Percentiles rank a stretch among this genome's conserved stretches.
phyloP scores from a whole-genome alignment of 2,888 invertebrate species.

The Dichetophora obliterata region DNA sequence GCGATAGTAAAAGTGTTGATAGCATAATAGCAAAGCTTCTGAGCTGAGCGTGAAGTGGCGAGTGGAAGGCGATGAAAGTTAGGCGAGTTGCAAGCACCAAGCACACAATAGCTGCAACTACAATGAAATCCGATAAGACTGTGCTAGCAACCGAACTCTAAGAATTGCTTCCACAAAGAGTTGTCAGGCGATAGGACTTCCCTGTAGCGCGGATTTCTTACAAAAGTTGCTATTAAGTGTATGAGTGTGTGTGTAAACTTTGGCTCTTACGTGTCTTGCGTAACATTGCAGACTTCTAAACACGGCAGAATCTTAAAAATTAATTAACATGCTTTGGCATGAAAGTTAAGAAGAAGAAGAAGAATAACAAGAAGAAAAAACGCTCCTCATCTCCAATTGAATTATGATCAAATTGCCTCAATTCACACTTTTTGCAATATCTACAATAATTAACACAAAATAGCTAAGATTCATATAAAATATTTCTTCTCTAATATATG shows the following conservation, averaged over 20 bases:
- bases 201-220: neutral
- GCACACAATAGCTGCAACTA: neutral
- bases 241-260: no score
- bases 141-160: neutral
- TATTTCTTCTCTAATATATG: neutral
- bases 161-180: neutral
- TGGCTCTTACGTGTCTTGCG: no score
- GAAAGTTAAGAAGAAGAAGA: no score
- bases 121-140: slow-evolving; percentile 15
- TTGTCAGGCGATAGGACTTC: neutral
- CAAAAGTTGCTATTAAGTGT: no score
- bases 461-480: neutral
- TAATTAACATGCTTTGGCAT: no score
- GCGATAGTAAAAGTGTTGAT: slow-evolving; percentile 30
- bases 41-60: neutral
- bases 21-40: neutral
- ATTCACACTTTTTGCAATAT: neutral
- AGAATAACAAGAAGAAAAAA: no score
- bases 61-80: neutral
- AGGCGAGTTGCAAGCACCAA: neutral
- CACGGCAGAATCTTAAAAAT: no score
- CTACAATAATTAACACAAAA: no score
- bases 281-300: no score
- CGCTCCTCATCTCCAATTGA: no score
- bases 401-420: neutral